Conservation (phyloP, 2,888 invertebrate genomes). For the Agonopterix alstromeriana region DNA sequence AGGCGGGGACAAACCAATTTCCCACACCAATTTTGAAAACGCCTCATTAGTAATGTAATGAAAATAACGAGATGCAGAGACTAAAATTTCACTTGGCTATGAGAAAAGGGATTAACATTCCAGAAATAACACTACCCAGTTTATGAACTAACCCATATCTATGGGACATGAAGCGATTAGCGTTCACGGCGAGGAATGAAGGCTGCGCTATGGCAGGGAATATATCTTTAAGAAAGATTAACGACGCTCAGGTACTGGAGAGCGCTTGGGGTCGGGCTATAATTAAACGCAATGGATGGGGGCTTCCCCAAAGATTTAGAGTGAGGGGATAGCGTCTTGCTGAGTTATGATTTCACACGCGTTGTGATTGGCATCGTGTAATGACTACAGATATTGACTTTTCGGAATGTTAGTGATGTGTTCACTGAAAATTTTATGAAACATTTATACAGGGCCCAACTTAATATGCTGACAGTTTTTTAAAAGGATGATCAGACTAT, state of each 20-base stretch:
- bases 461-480: no score
- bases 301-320: constrained; percentile 69
- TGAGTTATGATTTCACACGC: constrained; percentile 74
- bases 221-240: constrained; percentile 77
- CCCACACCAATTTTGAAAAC: no score
- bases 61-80: no score
- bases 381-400: constrained; percentile 27
- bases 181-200: constrained; percentile 43
- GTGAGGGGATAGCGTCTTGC: constrained; percentile 62
- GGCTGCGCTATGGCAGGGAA: constrained; percentile 51
- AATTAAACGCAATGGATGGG: constrained; percentile 75
- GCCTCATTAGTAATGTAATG: no score
- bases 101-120: no score
- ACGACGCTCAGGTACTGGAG: constrained; percentile 69
- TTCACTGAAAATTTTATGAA: not conserved
- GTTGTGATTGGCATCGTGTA: constrained; percentile 66
- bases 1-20: no score
- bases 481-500: no score
- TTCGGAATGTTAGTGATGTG: no score
- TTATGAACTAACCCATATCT: not conserved
- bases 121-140: not conserved
- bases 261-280: constrained; percentile 61
- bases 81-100: no score
- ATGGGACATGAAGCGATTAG: constrained; percentile 61
- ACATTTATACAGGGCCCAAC: no score